Base-by-base conservation (phyloP, 2,113 vertebrate genomes). In the Catharus bicknelli region DNA sequence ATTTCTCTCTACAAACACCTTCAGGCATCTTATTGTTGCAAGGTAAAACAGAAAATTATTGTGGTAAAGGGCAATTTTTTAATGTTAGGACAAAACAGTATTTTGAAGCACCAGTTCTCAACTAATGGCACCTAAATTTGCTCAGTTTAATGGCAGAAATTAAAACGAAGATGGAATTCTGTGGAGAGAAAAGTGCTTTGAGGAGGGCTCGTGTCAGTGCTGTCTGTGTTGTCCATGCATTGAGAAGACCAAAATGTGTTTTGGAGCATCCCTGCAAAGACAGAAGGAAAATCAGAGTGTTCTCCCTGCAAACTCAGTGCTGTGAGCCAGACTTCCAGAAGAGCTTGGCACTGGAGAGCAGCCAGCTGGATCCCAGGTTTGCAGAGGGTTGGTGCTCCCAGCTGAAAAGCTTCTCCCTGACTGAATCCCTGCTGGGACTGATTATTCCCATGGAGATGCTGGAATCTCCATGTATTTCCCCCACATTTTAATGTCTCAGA, bases 151-250 rank as follows among this genome's bases (percentile, higher is more conserved):
- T 58, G 64, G 25, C 10, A 90, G 70, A 53, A 76, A 10, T 2
- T 47, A 55, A 85, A 87, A 76, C 66, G n/a, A 42, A 12, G 40
- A 36, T 50, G 20, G 22, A 23, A 23, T 51, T 82, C 72, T 57
- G 9, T 26, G 42, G 36, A 54, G 27, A 16, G 0, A 26, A 32
- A 68, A 76, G 5, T 34, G 20, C 16, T 5, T 54, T 64, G 50
- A 69, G 29, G 19, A 45, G 73, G 15, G 9, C 22, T 29, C 0
- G 0, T 48, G 30, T 26, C 21, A 51, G 9, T 16, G 18, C 27
- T 77, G 40, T 6, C 14, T 63, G 32, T 69, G 9, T 29, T 85
- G 19, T 18, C 16, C 3, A 0, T 13, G 10, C 4, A 19, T 9
- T 2, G 2, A 26, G 40, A 62, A 61, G 38, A 38, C 12, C 23